Percentiles rank a stretch among this genome's conserved stretches.
Conservation (phyloP, 2,113 vertebrate genomes). For the Xiphophorus maculatus region DNA sequence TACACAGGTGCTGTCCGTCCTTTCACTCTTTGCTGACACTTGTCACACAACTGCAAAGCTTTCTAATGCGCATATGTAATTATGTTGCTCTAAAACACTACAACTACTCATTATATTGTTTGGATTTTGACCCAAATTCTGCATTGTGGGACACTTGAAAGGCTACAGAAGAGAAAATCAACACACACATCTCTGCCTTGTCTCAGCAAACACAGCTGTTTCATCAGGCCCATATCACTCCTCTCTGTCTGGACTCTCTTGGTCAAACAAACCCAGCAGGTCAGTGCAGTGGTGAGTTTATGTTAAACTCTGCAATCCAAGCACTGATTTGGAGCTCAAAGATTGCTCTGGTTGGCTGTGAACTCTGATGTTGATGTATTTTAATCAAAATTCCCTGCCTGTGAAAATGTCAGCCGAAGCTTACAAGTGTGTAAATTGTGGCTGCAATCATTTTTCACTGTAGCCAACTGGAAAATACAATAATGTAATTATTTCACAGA, state of each 20-base stretch:
- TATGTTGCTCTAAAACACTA: too few species aligned
- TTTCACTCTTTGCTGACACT: neutral
- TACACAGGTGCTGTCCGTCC: slow-evolving; percentile 55
- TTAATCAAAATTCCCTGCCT: slow-evolving; percentile 13
- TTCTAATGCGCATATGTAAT: too few species aligned
- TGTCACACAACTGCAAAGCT: too few species aligned
- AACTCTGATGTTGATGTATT: neutral
- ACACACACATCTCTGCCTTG: slow-evolving; percentile 46
- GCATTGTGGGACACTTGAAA: slow-evolving; percentile 39
- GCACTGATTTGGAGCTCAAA: slow-evolving; percentile 43
- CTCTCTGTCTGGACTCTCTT: slow-evolving; percentile 39
- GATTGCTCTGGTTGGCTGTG: slow-evolving; percentile 7
- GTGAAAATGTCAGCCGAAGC: neutral
- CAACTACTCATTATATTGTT: neutral
- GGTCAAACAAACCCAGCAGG: slow-evolving; percentile 49
- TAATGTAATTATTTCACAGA: too few species aligned
- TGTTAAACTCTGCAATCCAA: slow-evolving; percentile 47
- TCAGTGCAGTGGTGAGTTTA: slow-evolving; percentile 48
- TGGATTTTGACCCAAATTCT: slow-evolving; percentile 21
- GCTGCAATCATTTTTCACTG: too few species aligned
- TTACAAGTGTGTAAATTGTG: too few species aligned
- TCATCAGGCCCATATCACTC: slow-evolving; percentile 50
- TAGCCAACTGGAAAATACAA: too few species aligned
- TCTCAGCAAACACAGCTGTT: slow-evolving; percentile 75
- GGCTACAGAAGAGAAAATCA: slow-evolving; percentile 41